These are phyloP conservation scores for Tringa solitaria DNA, from an alignment of 2,113 vertebrate genomes.

Conservation along the genomic window DNA sequence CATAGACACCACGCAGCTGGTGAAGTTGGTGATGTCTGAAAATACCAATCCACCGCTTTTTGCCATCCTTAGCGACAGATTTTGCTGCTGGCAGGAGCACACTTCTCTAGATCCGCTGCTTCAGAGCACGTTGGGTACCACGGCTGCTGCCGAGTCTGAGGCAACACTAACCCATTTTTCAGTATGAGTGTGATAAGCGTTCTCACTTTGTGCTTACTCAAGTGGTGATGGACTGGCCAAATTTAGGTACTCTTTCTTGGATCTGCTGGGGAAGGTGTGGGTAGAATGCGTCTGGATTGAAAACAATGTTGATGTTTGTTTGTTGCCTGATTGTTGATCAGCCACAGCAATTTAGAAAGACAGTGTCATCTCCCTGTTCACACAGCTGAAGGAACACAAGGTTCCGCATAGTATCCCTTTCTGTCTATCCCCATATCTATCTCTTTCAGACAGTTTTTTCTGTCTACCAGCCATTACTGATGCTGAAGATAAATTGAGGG, in stretches of 20 bases:
- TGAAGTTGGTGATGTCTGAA: neutral
- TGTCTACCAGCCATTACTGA: neutral
- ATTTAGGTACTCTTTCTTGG: neutral
- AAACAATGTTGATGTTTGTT: neutral
- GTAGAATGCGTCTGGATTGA: neutral
- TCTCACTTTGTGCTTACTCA: neutral
- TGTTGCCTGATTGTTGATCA: neutral
- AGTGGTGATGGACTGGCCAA: neutral
- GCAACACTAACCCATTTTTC: neutral
- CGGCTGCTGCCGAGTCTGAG: neutral
- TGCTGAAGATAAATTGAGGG: neutral
- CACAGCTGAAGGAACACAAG: neutral
- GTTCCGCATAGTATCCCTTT: neutral
- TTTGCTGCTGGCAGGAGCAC: neutral
- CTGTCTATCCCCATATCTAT: too few species aligned
- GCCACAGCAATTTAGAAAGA: neutral
- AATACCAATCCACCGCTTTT: neutral
- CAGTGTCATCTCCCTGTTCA: fast-evolving
- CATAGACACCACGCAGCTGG: neutral
- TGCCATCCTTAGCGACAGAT: neutral
- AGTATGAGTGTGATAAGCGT: neutral
- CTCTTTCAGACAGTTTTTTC: neutral
- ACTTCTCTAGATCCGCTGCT: neutral
- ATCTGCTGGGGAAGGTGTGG: neutral
- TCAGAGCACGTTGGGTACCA: neutral